Percentiles rank a stretch among this genome's conserved stretches.
These are phyloP conservation scores for Gallinago stenura DNA, from an alignment of 2,797 vertebrate genomes.

Conservation along the genomic window DNA sequence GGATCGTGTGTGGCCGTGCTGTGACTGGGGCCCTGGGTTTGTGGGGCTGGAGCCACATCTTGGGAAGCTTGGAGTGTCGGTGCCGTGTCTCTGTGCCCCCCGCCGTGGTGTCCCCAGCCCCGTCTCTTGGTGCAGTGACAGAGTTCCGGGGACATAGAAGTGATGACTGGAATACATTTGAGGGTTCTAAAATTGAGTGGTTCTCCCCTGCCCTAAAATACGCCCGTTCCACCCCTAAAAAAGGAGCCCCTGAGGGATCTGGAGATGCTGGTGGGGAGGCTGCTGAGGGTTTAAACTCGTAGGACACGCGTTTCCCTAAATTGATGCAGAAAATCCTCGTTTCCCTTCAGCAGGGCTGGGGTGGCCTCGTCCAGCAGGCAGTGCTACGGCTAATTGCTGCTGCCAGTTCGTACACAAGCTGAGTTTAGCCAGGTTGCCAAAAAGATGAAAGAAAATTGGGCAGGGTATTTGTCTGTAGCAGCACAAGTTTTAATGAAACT, in stretches of 20 bases:
- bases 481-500: constrained; percentile 58
- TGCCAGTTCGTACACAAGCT: background rate
- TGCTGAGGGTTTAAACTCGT: background rate
- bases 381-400: background rate
- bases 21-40: background rate
- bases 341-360: background rate
- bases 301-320: fast-evolving
- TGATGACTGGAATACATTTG: background rate
- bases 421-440: background rate
- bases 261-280: background rate
- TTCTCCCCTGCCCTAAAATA: background rate
- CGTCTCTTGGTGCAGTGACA: background rate
- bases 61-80: fast-evolving
- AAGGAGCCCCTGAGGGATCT: background rate
- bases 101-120: background rate
- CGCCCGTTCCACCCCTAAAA: background rate
- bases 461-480: constrained; percentile 28
- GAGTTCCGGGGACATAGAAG: background rate
- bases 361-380: background rate
- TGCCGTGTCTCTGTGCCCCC: background rate
- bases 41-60: background rate
- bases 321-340: fast-evolving
- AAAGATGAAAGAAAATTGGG: background rate
- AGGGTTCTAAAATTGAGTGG: fast-evolving
- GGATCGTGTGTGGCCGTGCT: background rate